Conservation (phyloP, 1,140 invertebrate genomes). For the Penaeus chinensis region DNA sequence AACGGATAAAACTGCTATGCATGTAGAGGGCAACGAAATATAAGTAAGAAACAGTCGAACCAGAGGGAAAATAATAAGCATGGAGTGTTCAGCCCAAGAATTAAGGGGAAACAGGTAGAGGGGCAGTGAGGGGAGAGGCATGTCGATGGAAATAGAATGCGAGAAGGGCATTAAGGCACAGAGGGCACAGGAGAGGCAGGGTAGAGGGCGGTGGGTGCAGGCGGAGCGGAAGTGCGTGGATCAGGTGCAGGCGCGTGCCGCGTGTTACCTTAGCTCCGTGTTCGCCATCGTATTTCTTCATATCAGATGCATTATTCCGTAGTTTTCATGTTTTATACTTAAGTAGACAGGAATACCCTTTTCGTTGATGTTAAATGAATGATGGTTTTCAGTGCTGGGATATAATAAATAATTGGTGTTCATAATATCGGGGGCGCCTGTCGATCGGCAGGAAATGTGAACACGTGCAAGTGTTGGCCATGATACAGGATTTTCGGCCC, state of each 20-base stretch:
- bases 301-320: too few relatives aligned
- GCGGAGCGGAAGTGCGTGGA: conserved; percentile 18
- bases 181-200: not conserved
- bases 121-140: not conserved
- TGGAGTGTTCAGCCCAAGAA: not conserved
- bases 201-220: not conserved
- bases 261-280: conserved; percentile 7
- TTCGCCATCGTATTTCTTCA: too few relatives aligned
- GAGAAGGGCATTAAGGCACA: too few relatives aligned
- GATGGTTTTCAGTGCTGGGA: too few relatives aligned
- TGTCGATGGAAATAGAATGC: not conserved
- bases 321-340: too few relatives aligned
- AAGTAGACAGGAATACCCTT: too few relatives aligned
- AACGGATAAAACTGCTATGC: too few relatives aligned
- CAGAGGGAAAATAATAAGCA: not conserved
- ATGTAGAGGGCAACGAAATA: not conserved
- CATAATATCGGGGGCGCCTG: conserved; percentile 28
- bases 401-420: not conserved
- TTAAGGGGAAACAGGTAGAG: not conserved
- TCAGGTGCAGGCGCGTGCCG: conserved; percentile 46
- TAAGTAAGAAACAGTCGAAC: not conserved
- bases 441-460: conserved; percentile 45
- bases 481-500: not conserved
- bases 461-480: conserved; percentile 37
- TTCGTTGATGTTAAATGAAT: too few relatives aligned